Evolutionary conservation across 2,888 invertebrate genomes (phyloP).

Genomic region (Eupeodes latifasciatus): DNA sequence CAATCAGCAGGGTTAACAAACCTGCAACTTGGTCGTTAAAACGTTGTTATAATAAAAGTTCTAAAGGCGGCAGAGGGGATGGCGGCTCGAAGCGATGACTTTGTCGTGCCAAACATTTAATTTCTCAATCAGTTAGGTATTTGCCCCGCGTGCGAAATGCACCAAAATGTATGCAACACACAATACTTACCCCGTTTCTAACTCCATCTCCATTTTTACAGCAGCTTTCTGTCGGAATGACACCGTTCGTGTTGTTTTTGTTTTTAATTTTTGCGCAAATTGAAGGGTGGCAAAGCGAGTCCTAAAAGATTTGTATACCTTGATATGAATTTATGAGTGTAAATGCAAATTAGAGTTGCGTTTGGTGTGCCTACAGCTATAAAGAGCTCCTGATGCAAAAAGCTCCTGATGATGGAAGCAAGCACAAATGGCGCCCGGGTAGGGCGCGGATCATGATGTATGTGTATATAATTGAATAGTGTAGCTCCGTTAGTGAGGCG

Average conservation of each 20-base stretch:
- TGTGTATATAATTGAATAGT: slow-evolving; percentile 64
- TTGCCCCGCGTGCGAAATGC: slow-evolving; percentile 53
- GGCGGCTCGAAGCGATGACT: neutral
- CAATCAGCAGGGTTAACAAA: slow-evolving; percentile 75
- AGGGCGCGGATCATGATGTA: slow-evolving; percentile 38
- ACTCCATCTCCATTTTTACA: neutral
- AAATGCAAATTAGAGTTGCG: slow-evolving; percentile 69
- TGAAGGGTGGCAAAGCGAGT: slow-evolving; percentile 69
- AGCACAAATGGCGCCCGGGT: slow-evolving; percentile 15
- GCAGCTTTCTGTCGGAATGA: slow-evolving; percentile 24
- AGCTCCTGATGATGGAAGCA: neutral
- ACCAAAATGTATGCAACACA: slow-evolving; percentile 66
- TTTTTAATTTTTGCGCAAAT: slow-evolving; percentile 28
- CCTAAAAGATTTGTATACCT: slow-evolving; percentile 63
- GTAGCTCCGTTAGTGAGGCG: slow-evolving; percentile 12
- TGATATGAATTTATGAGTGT: slow-evolving; percentile 74
- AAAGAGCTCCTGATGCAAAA: neutral
- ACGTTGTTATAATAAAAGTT: neutral
- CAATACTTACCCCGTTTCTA: neutral
- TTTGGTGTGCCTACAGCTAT: slow-evolving; percentile 17
- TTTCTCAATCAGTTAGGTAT: slow-evolving; percentile 73
- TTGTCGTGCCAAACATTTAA: slow-evolving; percentile 59
- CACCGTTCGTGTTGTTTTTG: slow-evolving; percentile 57
- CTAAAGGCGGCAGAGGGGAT: neutral
- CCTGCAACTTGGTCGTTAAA: slow-evolving; percentile 71